These are phyloP conservation scores for Coenobita brevimanus DNA, from an alignment of 1,140 invertebrate species.

Conservation along the genomic window DNA sequence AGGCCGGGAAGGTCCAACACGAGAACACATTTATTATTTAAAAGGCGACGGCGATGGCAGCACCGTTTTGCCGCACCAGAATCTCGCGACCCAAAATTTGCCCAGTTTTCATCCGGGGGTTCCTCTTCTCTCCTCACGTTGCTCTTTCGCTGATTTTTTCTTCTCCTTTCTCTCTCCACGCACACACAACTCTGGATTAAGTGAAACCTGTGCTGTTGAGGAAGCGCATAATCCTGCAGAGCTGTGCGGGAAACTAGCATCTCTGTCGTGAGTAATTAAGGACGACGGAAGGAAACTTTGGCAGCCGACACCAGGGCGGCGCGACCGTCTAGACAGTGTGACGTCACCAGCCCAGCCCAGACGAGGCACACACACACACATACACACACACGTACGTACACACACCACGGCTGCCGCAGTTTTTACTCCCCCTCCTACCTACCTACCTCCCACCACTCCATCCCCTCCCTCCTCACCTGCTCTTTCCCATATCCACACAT, in stretches of 20 bases:
- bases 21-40: constrained; percentile 51
- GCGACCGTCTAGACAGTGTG: constrained; percentile 61
- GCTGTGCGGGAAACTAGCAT: background rate
- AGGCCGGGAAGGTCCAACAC: constrained; percentile 12
- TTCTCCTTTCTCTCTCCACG: too few species aligned
- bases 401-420: constrained; percentile 48
- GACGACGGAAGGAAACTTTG: constrained; percentile 42
- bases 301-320: constrained; percentile 40
- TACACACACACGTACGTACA: too few species aligned
- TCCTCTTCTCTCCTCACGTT: too few species aligned
- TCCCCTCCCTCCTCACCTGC: background rate
- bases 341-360: constrained; percentile 57
- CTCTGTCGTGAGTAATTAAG: constrained; percentile 39
- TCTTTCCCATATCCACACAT: background rate
- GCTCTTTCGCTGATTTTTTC: too few species aligned
- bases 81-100: constrained; percentile 52
- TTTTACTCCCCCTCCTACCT: constrained; percentile 35
- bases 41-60: constrained; percentile 40
- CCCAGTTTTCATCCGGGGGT: too few species aligned
- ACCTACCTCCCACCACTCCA: background rate
- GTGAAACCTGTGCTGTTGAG: constrained; percentile 9
- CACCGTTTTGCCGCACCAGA: constrained; percentile 55
- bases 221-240: background rate
- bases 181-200: background rate
- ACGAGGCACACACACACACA: constrained; percentile 41